Evolutionary conservation across 2,113 vertebrate genomes (phyloP), one percentile per base, ranked within the genome.

Genomic region (Rattus rattus): DNA sequence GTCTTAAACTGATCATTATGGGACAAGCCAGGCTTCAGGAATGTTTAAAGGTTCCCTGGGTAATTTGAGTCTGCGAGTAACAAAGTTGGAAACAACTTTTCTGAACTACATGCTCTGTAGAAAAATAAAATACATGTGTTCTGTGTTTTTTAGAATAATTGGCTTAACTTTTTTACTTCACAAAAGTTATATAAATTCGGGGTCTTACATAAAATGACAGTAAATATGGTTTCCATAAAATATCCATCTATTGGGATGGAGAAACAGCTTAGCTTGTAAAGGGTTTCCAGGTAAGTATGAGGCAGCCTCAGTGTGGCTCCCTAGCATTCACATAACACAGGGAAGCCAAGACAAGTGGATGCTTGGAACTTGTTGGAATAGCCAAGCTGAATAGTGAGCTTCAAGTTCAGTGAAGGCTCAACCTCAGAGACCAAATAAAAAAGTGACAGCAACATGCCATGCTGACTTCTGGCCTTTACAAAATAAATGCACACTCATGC

Each of bases 121-220:
- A 73, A 95, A 92, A 96, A 61, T 73, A 63, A 43, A 90, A 96
- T 61, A 30, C 16, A 75, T 6, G 43, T 49, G 56, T 69, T 83
- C 56, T 39, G 47, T 11, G 80, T 52, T 67, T 80, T 91, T 88
- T 16, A n/a, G 52, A 39, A 87, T 70, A 90, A 92, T 49, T 92
- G 39, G 17, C 26, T 92, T 95, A 95, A 90, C 49, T n/a, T 89
- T 61, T 95, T 95, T 43, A 88, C 65, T 94, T 96, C 30, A 56
- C 24, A n/a, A 88, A 69, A 92, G 24, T 69, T 65, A 56, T 59
- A 39, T 11, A 75, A 84, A 54, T 75, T 61, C n/a, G 10, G 54
- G 17, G 30, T 13, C 39, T 95, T 30, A 69, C 17, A n/a, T 79
- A 91, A 91, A 49, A n/a, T 6, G 5, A 26, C 79, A 76, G 33